A percentile compares a stretch with the other conserved stretches of the same genome.
Conservation (phyloP, 64 coral and sea anemone species). For the Dendrophyllia cribrosa region DNA sequence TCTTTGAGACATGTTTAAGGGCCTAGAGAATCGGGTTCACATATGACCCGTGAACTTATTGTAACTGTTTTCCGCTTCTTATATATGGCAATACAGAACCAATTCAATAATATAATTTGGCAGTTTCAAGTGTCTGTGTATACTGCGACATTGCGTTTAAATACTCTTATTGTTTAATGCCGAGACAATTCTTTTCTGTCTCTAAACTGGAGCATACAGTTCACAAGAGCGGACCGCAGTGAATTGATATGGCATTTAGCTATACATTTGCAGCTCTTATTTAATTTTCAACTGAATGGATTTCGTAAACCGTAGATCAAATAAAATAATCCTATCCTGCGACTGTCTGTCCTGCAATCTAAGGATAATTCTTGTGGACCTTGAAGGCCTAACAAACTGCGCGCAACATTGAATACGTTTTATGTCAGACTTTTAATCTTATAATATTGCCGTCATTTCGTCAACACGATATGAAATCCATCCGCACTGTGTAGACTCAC, state of each 20-base stretch:
- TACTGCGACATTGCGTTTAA: background rate
- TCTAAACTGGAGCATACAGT: too few relatives aligned
- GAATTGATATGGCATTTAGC: background rate
- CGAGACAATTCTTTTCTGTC: background rate
- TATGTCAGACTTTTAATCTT: too few relatives aligned
- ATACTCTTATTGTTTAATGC: background rate
- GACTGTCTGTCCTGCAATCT: too few relatives aligned
- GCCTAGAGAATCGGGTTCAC: too few relatives aligned
- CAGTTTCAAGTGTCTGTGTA: background rate
- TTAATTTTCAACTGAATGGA: background rate
- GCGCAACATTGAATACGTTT: too few relatives aligned
- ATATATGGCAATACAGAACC: constrained; percentile 26
- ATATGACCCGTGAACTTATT: background rate
- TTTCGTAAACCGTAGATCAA: background rate
- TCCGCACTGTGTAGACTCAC: background rate
- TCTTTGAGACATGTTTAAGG: too few relatives aligned
- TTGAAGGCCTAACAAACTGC: too few relatives aligned
- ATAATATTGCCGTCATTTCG: too few relatives aligned
- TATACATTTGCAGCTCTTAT: background rate
- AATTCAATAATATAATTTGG: background rate
- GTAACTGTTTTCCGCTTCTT: constrained; percentile 16
- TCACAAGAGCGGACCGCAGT: too few relatives aligned
- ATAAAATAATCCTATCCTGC: too few relatives aligned
- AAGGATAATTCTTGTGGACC: too few relatives aligned
- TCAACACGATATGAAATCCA: background rate